These are phyloP conservation scores for Campaea margaritaria DNA, from an alignment of 2,888 invertebrate genomes.

Conservation along the genomic window DNA sequence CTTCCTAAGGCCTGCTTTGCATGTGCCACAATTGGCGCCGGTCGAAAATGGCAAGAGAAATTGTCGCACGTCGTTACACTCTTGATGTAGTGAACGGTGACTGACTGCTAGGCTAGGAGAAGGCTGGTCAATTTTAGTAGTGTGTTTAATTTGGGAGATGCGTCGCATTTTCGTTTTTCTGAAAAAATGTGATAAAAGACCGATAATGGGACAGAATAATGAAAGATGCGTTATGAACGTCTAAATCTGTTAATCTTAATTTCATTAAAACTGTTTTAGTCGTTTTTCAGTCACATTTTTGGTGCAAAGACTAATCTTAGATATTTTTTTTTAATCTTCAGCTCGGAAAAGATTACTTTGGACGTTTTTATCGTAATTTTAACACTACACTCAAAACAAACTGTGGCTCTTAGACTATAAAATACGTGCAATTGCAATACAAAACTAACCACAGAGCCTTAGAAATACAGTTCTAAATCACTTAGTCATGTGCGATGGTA, in stretches of 20 bases:
- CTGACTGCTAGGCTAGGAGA: constrained; percentile 7
- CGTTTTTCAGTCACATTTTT: too few relatives aligned
- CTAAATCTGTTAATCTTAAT: too few relatives aligned
- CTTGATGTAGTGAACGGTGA: constrained; percentile 17
- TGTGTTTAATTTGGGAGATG: too few relatives aligned
- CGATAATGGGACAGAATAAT: too few relatives aligned
- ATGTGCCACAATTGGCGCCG: constrained; percentile 71
- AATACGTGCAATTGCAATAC: not conserved
- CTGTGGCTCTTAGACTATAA: not conserved
- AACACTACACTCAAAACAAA: not conserved
- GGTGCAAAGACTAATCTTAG: too few relatives aligned
- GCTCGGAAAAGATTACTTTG: too few relatives aligned
- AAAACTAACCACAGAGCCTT: not conserved
- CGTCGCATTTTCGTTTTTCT: too few relatives aligned
- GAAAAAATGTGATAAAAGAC: too few relatives aligned
- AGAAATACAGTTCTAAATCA: constrained; percentile 1
- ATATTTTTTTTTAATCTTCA: too few relatives aligned
- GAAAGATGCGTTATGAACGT: too few relatives aligned
- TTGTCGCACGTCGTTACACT: constrained; percentile 61
- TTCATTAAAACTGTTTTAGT: too few relatives aligned
- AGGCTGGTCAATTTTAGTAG: not conserved
- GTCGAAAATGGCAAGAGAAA: constrained; percentile 69
- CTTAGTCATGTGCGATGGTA: not conserved
- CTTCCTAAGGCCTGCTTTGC: constrained; percentile 59
- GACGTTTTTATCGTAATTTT: too few relatives aligned